A percentile compares a stretch with the other conserved stretches of the same genome.
Conservation (phyloP, 1,140 invertebrate species). For the Sycobia sp. region DNA sequence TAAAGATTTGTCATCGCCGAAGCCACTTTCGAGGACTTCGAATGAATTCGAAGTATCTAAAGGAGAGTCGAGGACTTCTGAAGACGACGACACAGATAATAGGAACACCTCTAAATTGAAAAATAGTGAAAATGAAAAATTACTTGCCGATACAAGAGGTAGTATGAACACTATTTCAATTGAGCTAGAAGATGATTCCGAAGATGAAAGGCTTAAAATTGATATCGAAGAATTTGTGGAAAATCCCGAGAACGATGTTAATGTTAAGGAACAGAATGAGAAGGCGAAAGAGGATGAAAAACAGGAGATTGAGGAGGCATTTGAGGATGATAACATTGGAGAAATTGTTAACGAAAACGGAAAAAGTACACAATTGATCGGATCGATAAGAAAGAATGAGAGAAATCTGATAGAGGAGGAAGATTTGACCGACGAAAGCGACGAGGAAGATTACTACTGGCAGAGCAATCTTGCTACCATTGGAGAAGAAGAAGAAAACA, state of each 20-base stretch:
- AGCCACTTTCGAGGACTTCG: conserved; percentile 17
- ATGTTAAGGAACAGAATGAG: no score
- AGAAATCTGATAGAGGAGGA: conserved; percentile 31
- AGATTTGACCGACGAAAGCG: conserved; percentile 47
- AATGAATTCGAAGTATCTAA: conserved; percentile 14
- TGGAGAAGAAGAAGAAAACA: conserved; percentile 54
- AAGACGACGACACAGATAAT: neutral
- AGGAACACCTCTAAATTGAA: neutral
- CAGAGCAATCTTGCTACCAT: conserved; percentile 55
- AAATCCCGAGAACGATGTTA: neutral
- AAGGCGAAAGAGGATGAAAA: neutral
- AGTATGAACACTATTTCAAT: conserved; percentile 15
- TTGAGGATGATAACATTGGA: conserved; percentile 31
- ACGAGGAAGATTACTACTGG: conserved; percentile 54
- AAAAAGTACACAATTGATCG: neutral
- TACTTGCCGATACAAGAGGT: neutral
- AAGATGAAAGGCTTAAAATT: neutral
- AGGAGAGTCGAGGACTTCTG: conserved; percentile 3
- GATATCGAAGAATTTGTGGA: neutral
- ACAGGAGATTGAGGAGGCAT: conserved; percentile 16
- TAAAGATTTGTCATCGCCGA: conserved; percentile 37
- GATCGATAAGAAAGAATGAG: neutral
- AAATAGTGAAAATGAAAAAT: conserved; percentile 11
- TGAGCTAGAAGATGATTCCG: conserved; percentile 27
- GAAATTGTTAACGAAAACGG: neutral